These are phyloP conservation scores for Pogonomyrmex barbatus DNA, from an alignment of 1,140 invertebrate species.

Conservation along the genomic window DNA sequence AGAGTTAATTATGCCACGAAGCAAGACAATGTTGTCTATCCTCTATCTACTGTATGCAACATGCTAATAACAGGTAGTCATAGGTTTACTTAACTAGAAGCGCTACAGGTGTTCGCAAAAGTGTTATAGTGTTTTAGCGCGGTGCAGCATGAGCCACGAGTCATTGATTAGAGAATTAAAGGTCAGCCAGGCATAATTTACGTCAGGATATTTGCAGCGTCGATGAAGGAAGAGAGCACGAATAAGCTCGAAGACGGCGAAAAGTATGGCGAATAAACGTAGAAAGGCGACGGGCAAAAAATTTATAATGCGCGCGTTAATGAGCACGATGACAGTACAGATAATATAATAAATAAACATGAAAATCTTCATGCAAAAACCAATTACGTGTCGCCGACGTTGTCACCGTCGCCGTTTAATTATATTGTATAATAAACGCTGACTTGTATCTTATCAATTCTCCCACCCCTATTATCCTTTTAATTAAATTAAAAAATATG, in stretches of 20 bases:
- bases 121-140: conserved; percentile 44
- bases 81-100: conserved; percentile 50
- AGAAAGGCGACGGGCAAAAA: background rate
- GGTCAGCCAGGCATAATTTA: conserved; percentile 48
- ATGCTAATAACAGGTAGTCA: conserved; percentile 59
- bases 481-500: background rate
- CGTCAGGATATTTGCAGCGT: background rate
- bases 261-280: conserved; percentile 6
- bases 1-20: conserved; percentile 70
- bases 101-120: conserved; percentile 67
- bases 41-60: conserved; percentile 31
- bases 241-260: background rate
- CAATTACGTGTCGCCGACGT: background rate
- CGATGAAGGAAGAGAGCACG: background rate
- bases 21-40: conserved; percentile 64
- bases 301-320: conserved; percentile 11
- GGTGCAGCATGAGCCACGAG: background rate
- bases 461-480: background rate
- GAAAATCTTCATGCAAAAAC: background rate
- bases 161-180: conserved; percentile 64
- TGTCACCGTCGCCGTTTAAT: background rate
- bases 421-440: background rate
- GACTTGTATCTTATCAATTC: background rate
- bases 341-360: conserved; percentile 47
- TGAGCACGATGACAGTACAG: background rate